phyloP scores from a whole-genome alignment of 1,140 invertebrate species.

The Trichoplusia ni region DNA sequence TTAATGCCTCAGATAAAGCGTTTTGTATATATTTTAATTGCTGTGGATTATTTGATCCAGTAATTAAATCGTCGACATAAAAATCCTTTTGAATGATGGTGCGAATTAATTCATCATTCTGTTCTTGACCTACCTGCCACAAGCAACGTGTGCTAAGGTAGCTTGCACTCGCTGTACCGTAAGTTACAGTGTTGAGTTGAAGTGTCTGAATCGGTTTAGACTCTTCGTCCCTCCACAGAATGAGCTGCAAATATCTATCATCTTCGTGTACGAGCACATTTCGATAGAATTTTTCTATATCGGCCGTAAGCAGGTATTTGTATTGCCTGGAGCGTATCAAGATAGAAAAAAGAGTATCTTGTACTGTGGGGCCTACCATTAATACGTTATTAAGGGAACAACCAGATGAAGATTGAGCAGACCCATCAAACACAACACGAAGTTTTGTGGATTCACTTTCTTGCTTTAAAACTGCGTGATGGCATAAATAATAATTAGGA shows the following conservation, averaged over 20 bases:
- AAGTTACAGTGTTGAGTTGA: slow-evolving; percentile 43
- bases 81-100: slow-evolving; percentile 61
- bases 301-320: slow-evolving; percentile 55
- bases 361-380: slow-evolving; percentile 46
- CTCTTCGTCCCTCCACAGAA: slow-evolving; percentile 54
- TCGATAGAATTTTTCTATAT: slow-evolving; percentile 55
- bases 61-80: slow-evolving; percentile 78
- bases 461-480: slow-evolving; percentile 43
- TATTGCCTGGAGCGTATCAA: slow-evolving; percentile 59
- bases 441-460: slow-evolving; percentile 42
- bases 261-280: slow-evolving; percentile 22
- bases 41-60: slow-evolving; percentile 48
- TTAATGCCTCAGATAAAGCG: slow-evolving; percentile 10
- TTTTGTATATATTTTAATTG: slow-evolving; percentile 37
- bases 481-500: slow-evolving; percentile 32
- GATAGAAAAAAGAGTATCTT: slow-evolving; percentile 60
- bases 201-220: slow-evolving; percentile 37
- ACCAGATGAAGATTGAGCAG: slow-evolving; percentile 42
- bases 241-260: slow-evolving; percentile 54
- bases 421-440: slow-evolving; percentile 53
- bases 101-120: slow-evolving; percentile 38
- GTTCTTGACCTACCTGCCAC: slow-evolving; percentile 44
- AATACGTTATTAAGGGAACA: slow-evolving; percentile 51
- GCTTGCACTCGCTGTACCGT: slow-evolving; percentile 51
- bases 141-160: slow-evolving; percentile 53